Conservation (phyloP, 2,888 invertebrate genomes). For the Chironomus riparius region DNA sequence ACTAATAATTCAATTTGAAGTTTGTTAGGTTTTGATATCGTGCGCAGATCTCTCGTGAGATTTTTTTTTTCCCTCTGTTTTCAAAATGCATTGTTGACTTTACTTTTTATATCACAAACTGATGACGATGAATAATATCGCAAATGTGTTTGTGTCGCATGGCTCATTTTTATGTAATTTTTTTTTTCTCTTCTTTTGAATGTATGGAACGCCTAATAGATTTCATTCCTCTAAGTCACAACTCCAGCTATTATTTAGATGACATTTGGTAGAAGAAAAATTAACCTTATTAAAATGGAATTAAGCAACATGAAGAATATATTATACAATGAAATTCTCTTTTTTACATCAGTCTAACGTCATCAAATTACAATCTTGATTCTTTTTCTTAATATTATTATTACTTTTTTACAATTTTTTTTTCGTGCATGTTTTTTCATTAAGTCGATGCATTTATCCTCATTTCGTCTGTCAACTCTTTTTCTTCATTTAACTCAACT, state of each 20-base stretch:
- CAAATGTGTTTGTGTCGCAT: not conserved
- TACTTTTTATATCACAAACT: not conserved
- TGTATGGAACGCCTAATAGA: not conserved
- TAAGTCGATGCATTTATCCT: no score
- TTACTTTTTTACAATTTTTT: no score
- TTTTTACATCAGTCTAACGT: not conserved
- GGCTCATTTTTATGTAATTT: not conserved
- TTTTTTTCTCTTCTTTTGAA: not conserved
- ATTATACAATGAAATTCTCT: not conserved
- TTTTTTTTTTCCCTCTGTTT: not conserved
- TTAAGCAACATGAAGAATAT: slow-evolving; percentile 3
- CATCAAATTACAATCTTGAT: not conserved
- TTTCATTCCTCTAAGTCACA: not conserved
- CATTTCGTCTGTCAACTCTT: no score
- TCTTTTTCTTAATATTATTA: not conserved
- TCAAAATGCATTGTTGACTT: not conserved
- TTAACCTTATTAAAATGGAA: slow-evolving; percentile 17
- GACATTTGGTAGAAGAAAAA: slow-evolving; percentile 12
- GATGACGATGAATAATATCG: not conserved
- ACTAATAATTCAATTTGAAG: not conserved
- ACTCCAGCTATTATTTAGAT: not conserved
- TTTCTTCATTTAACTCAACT: no score
- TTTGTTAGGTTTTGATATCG: not conserved
- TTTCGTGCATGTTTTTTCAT: no score
- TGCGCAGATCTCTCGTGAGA: not conserved